phyloP scores from a whole-genome alignment of 2,888 invertebrate species.

The Leptinotarsa juncta region DNA sequence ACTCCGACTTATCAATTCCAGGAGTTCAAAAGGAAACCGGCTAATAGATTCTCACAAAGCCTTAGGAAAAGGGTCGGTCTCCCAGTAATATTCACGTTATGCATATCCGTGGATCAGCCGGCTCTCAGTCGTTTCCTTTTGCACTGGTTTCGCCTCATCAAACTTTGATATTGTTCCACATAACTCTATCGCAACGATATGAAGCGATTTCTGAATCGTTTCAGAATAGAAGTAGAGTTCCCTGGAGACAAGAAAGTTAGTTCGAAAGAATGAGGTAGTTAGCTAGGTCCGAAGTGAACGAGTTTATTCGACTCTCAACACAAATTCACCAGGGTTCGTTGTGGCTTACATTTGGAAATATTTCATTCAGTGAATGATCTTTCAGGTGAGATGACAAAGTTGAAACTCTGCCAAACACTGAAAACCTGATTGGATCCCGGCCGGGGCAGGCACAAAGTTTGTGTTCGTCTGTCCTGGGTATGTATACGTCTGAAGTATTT shows the following conservation, averaged over 20 bases:
- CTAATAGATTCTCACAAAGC: constrained; percentile 14
- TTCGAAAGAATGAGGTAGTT: no score
- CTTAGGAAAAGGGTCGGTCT: neutral
- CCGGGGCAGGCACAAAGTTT: no score
- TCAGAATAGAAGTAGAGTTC: neutral
- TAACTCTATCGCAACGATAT: neutral
- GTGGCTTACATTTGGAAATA: no score
- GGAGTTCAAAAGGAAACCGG: constrained; percentile 11
- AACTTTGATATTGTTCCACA: constrained; percentile 3
- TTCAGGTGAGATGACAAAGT: no score
- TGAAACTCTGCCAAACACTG: no score
- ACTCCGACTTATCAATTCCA: constrained; percentile 10
- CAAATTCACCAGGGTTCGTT: no score
- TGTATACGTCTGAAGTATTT: no score
- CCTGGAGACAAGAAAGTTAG: neutral
- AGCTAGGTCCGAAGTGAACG: no score
- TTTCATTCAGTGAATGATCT: no score
- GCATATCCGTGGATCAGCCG: neutral
- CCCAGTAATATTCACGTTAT: constrained; percentile 9
- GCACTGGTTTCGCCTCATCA: constrained; percentile 14
- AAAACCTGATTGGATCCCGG: no score
- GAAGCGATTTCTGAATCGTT: neutral
- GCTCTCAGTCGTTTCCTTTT: constrained; percentile 3
- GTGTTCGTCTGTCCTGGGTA: no score
- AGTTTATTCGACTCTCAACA: no score